Base-by-base conservation (phyloP, 1,140 invertebrate species). In the Tribolium madens region DNA sequence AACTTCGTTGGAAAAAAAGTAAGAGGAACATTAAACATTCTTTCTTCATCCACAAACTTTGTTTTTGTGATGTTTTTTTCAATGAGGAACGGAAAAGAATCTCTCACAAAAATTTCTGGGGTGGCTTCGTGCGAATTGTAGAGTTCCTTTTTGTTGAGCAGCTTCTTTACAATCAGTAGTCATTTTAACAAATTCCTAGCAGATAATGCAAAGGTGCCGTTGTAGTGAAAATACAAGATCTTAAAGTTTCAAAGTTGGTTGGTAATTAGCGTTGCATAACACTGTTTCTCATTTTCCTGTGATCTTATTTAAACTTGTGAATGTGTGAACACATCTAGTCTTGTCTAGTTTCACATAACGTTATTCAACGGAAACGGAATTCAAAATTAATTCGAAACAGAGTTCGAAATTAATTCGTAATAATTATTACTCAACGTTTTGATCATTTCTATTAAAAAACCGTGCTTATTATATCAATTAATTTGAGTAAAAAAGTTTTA, bases 31-130 rank as follows among this genome's bases (percentile, higher is more conserved):
- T 64, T 64, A 64, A 6, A 12, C 21, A 57, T 64, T 64, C 26
- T 26, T 31, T 64, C 31, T 64, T 64, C 57, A 64, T 33, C 26
- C 26, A 14, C 57, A 21, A 64, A 64, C 57, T 64, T 64, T 12
- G 31, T 64, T 57, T 17, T 64, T 64, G 57, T 64, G 57, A 33
- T 64, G 57, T 26, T 64, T 64, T 64, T 64, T 64, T 64, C 57
- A 64, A 64, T 64, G 57, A 64, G 52, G 52, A 17, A n/a, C 57
- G 21, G n/a, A 42, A 64, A 64, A 13, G 57, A 18, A 33, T 33
- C 26, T 64, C 21, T 64, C n/a, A 26, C 21, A 26, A 7, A 42
- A 42, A 42, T 42, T 42, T 42, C 36, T 42, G 36, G 36, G 1
- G 36, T 42, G 36, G n/a, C 36, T 9, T 10, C 36, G 36, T 42